These are phyloP conservation scores for Cuniculus paca DNA, from an alignment of 2,797 vertebrate genomes.

Conservation along the genomic window DNA sequence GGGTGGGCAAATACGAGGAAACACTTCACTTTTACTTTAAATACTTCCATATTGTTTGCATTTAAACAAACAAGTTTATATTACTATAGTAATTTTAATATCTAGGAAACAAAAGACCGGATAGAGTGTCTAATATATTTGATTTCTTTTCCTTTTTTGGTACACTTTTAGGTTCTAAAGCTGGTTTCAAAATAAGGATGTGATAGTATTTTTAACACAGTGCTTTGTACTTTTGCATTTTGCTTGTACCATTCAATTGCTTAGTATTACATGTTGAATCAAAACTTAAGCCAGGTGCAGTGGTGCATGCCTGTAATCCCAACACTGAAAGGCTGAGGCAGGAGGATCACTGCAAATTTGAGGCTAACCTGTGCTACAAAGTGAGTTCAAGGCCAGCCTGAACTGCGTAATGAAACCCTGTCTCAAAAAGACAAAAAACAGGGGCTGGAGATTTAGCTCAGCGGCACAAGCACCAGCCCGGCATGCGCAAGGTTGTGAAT, in stretches of 20 bases:
- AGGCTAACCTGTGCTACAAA: background rate
- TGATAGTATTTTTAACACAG: background rate
- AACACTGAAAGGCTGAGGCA: background rate
- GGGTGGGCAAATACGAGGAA: background rate
- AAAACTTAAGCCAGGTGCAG: slow-evolving; percentile 13
- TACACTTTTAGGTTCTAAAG: background rate
- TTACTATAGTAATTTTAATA: slow-evolving; percentile 43
- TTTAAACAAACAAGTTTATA: background rate
- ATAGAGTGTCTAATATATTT: background rate
- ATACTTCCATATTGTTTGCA: background rate
- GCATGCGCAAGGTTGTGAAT: too few relatives aligned
- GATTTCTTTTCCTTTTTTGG: background rate
- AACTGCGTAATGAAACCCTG: background rate
- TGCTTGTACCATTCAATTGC: slow-evolving; percentile 21
- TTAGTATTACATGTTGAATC: slow-evolving; percentile 53
- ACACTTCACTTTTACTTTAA: background rate
- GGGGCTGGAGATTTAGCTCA: too few relatives aligned
- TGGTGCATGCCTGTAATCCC: too few relatives aligned
- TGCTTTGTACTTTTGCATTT: slow-evolving; percentile 54
- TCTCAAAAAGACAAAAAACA: background rate
- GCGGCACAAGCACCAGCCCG: too few relatives aligned
- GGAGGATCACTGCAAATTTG: background rate
- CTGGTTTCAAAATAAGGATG: slow-evolving; percentile 30
- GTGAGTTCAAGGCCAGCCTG: background rate
- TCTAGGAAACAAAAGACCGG: slow-evolving; percentile 18